These are phyloP conservation scores for Echinops telfairi DNA, from an alignment of 2,113 vertebrate genomes.

Conservation along the genomic window DNA sequence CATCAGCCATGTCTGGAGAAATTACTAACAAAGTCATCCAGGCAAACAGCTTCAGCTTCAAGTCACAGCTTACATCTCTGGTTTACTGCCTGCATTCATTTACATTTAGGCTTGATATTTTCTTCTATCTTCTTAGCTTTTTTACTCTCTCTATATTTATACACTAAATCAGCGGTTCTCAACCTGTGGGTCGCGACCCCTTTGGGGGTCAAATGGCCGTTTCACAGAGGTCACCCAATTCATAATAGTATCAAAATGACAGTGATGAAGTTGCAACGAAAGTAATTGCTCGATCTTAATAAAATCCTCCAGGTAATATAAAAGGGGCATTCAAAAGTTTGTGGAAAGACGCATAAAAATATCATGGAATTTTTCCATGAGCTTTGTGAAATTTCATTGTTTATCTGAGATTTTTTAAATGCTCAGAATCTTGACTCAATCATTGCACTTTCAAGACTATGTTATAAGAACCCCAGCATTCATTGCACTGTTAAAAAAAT, in stretches of 20 bases:
- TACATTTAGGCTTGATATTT: neutral
- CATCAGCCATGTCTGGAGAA: neutral
- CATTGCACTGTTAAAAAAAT: too few species aligned
- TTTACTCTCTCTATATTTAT: too few species aligned
- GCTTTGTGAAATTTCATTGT: neutral
- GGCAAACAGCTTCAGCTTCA: slow-evolving; percentile 3
- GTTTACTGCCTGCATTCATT: slow-evolving; percentile 1
- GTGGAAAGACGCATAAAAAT: too few species aligned
- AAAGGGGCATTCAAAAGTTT: too few species aligned
- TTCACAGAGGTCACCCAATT: too few species aligned
- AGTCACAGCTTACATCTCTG: neutral
- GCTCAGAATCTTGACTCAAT: neutral
- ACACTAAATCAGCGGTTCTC: too few species aligned
- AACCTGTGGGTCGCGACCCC: too few species aligned
- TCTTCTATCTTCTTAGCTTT: slow-evolving; percentile 6
- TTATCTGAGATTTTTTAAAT: neutral
- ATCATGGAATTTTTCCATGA: too few species aligned
- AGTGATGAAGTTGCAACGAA: too few species aligned
- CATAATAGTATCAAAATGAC: too few species aligned
- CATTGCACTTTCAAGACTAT: slow-evolving; percentile 35
- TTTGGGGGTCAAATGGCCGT: too few species aligned
- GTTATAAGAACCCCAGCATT: too few species aligned
- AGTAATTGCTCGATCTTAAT: neutral
- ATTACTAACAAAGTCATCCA: neutral
- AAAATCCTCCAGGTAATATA: neutral